Evolutionary conservation across 2,888 invertebrate species (phyloP).

Genomic region (Ceraclea dissimilis): DNA sequence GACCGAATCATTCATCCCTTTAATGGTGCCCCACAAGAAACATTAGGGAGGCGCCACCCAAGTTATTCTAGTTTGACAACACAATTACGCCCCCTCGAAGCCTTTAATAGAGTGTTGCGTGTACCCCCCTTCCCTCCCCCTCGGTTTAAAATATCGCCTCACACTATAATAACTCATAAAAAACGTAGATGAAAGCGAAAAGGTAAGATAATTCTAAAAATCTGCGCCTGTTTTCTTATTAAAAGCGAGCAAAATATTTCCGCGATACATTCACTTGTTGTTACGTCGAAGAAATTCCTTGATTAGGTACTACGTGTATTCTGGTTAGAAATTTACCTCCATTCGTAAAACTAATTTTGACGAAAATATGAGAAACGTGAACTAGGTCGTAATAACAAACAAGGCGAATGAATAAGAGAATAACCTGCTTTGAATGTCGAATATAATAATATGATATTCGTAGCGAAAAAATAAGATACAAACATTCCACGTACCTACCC

Average conservation of each 20-base stretch:
- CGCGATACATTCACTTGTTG: not conserved
- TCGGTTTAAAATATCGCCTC: not conserved
- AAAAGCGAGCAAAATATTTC: not conserved
- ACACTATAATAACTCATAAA: constrained; percentile 1
- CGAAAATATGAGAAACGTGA: not conserved
- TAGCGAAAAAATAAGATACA: too few species aligned
- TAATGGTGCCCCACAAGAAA: constrained; percentile 9
- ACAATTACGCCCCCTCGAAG: constrained; percentile 12
- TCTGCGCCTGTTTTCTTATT: not conserved
- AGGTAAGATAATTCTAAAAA: not conserved
- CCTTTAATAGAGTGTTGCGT: not conserved
- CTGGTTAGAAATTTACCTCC: not conserved
- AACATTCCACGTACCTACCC: too few species aligned
- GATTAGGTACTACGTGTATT: not conserved
- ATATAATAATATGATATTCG: too few species aligned
- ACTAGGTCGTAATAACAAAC: too few species aligned
- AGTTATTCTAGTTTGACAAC: constrained; percentile 14
- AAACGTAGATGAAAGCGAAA: not conserved
- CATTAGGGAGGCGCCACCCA: constrained; percentile 6
- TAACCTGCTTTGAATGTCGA: too few species aligned
- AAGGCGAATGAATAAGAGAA: too few species aligned
- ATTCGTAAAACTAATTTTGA: not conserved
- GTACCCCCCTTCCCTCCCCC: not conserved
- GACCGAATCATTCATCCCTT: not conserved
- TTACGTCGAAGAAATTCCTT: not conserved